Evolutionary conservation across 1,140 invertebrate genomes (phyloP).

Genomic region (Zaprionus lachaisei): DNA sequence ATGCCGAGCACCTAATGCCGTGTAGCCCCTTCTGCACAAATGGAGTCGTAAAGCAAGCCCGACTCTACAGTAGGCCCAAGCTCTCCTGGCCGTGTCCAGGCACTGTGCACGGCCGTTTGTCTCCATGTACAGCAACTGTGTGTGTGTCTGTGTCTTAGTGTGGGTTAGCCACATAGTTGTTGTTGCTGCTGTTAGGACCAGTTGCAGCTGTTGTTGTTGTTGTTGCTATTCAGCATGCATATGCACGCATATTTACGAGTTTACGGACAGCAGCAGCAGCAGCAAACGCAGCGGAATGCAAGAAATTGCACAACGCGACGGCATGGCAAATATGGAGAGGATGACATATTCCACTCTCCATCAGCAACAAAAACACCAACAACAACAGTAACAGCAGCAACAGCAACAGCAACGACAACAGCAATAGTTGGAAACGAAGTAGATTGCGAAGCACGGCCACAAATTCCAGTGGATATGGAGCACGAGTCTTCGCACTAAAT

Average conservation of each 20-base stretch:
- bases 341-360: neutral
- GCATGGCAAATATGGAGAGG: conserved; percentile 28
- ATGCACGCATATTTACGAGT: conserved; percentile 71
- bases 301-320: conserved; percentile 26
- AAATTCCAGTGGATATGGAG: conserved; percentile 23
- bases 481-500: neutral
- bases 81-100: neutral
- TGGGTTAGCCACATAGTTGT: conserved; percentile 26
- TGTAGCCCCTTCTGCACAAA: conserved; percentile 45
- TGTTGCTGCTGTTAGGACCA: conserved; percentile 6
- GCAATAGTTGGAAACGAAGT: neutral
- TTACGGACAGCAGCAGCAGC: conserved; percentile 5
- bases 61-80: conserved; percentile 42
- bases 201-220: conserved; percentile 6
- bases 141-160: neutral
- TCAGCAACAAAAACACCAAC: neutral
- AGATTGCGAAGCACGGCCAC: conserved; percentile 6
- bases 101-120: conserved; percentile 6
- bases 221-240: conserved; percentile 59
- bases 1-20: conserved; percentile 28
- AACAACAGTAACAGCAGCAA: neutral
- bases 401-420: neutral
- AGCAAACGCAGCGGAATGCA: conserved; percentile 34
- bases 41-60: conserved; percentile 77
- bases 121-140: conserved; percentile 5